Evolutionary conservation across 2,113 vertebrate species (phyloP), one percentile per base, ranked within the genome.

Genomic region (Pseudolaguvia tuberculata): DNA sequence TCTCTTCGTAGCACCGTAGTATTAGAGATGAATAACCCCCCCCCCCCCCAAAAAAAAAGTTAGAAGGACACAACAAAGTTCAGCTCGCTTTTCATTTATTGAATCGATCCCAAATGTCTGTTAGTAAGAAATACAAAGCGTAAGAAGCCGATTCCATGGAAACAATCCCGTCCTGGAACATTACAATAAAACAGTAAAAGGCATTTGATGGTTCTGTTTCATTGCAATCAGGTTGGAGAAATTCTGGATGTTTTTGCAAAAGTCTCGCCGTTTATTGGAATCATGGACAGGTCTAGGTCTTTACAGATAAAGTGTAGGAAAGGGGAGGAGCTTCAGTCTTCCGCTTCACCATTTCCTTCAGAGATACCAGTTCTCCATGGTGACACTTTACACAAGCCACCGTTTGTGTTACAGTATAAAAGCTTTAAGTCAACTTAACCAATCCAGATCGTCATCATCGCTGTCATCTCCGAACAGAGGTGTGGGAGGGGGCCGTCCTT

Each of bases 391-490:
- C 27, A 18, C 20, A 39, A 51, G 52, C 11, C 18, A 48, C 72
- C 27, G 17, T 53, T 67, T 18, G 51, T n/a, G 17, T 17, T 17
- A 11, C 13, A 53, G 9, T 14, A 5, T 29, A 10, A n/a, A 42
- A 42, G 39, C 53, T 27, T 97, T 90, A 97, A 78, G 91, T 93
- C 78, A 97, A 83, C 92, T 92, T 78, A 96, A 82, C 96, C 95
- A 98, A 84, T 93, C 94, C 85, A 93, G 86, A 62, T 93, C 91
- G 0, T 95, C 91, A 0, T 95, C 94, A 0, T 98, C 93, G 29
- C 92, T 92, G 0, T 97, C 94, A 0, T 96, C 94, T 42, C 88
- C 94, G 6, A 97, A 99, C 83, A 98, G 92, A 0, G 94, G 95
- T 0, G 94, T 76, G 0, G 96, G 96, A 5, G 95, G 95, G 0